Conservation (phyloP, 1,140 invertebrate species). For the Trichonephila clavipes region DNA sequence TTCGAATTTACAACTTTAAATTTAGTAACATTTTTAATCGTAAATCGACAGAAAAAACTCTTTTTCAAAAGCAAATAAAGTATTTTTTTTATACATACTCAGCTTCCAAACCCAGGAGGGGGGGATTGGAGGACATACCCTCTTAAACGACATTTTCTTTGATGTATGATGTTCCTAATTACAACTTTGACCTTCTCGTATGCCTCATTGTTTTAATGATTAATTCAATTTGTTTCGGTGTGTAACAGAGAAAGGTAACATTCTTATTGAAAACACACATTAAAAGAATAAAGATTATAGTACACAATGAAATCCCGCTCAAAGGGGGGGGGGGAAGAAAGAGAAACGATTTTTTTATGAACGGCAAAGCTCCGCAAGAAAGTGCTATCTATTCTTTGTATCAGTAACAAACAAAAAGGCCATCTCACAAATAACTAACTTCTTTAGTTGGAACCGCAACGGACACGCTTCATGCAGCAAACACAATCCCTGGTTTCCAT, state of each 20-base stretch:
- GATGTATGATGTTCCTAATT: slow-evolving; percentile 7
- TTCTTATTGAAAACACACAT: slow-evolving; percentile 20
- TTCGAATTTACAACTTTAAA: no score
- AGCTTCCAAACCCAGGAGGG: no score
- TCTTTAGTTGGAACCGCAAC: slow-evolving; percentile 37
- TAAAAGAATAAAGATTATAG: background rate
- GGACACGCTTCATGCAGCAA: slow-evolving; percentile 63
- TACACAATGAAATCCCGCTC: background rate
- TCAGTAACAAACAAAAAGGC: slow-evolving; percentile 56
- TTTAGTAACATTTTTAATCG: no score
- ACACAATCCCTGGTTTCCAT: slow-evolving; percentile 67
- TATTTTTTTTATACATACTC: background rate
- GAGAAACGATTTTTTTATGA: background rate
- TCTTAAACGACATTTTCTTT: background rate
- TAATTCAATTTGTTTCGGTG: slow-evolving; percentile 10
- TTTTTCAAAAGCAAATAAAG: background rate
- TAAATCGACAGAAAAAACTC: no score
- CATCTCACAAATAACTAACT: slow-evolving; percentile 34
- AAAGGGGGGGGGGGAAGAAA: background rate
- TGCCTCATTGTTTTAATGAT: background rate
- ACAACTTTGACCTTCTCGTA: background rate
- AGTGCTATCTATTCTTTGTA: slow-evolving; percentile 8
- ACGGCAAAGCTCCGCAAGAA: background rate
- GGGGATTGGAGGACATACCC: background rate
- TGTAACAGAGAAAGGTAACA: background rate